These are phyloP conservation scores for Phenganax subtilis DNA, from an alignment of 92 coral and sea anemone species.

Conservation along the genomic window DNA sequence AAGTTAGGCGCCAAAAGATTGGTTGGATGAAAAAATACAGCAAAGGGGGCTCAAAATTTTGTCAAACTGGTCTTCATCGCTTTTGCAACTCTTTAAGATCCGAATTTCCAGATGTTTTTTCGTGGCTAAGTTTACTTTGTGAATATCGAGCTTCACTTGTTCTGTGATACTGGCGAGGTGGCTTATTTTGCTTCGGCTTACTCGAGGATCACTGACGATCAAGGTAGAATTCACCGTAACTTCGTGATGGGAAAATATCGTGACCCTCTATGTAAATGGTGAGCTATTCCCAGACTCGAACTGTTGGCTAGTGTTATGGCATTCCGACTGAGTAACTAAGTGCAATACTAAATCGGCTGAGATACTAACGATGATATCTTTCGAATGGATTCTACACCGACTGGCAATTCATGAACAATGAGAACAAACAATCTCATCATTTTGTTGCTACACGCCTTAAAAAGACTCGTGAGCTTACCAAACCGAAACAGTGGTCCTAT, in stretches of 20 bases:
- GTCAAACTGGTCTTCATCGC: conserved; percentile 46
- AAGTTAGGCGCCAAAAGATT: conserved; percentile 30
- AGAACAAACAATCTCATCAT: conserved; percentile 29
- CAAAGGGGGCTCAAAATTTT: conserved; percentile 31
- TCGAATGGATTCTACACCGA: conserved; percentile 25
- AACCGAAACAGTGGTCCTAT: conserved; percentile 41
- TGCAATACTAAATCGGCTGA: conserved; percentile 26
- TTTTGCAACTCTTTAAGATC: conserved; percentile 42
- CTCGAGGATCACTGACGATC: conserved; percentile 6
- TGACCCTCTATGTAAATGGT: conserved; percentile 33
- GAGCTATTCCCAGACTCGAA: too few species aligned
- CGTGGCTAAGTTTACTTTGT: not conserved
- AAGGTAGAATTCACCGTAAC: conserved; percentile 9
- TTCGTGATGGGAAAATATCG: conserved; percentile 42
- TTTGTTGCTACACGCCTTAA: conserved; percentile 49
- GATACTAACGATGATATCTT: not conserved
- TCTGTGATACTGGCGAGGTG: too few species aligned
- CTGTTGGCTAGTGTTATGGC: conserved; percentile 45
- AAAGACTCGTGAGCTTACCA: conserved; percentile 27
- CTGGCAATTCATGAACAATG: not conserved
- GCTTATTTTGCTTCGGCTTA: conserved; percentile 45
- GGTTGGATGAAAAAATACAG: conserved; percentile 46
- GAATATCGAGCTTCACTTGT: conserved; percentile 38
- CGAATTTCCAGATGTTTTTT: conserved; percentile 44
- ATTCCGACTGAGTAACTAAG: conserved; percentile 24